Evolutionary conservation across 2,113 vertebrate genomes (phyloP).

Genomic region (Addax nasomaculatus): DNA sequence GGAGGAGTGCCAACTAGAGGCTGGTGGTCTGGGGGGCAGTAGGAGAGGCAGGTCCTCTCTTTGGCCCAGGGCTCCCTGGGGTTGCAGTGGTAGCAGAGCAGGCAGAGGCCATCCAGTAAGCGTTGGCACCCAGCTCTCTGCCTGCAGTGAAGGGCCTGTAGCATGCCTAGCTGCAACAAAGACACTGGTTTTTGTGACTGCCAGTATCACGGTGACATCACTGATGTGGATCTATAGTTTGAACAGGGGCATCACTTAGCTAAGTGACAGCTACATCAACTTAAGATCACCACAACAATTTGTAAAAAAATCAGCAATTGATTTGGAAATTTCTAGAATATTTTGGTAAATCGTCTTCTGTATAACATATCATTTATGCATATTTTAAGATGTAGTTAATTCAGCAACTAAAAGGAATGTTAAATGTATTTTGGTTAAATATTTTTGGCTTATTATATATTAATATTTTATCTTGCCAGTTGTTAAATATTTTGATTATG

Average conservation of each 20-base stretch:
- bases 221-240: not conserved
- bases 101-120: not conserved
- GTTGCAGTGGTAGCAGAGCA: not conserved
- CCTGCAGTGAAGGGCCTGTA: not conserved
- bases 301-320: not conserved
- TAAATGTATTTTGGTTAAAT: not conserved
- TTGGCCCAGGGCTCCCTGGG: not conserved
- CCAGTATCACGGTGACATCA: not conserved
- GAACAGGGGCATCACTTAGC: not conserved
- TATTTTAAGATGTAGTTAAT: not conserved
- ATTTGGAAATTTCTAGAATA: constrained; percentile 1
- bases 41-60: not conserved
- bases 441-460: not conserved
- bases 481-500: constrained; percentile 9
- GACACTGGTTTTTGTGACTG: not conserved
- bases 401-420: constrained; percentile 5
- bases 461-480: not conserved
- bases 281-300: not conserved
- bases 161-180: not conserved
- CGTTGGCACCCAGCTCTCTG: not conserved
- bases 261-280: not conserved
- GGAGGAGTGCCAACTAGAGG: not conserved
- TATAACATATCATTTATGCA: not conserved
- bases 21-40: not conserved
- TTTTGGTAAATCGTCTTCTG: not conserved